Base-by-base conservation (phyloP, 2,797 vertebrate species). In the Craterocephalus amniculus region DNA sequence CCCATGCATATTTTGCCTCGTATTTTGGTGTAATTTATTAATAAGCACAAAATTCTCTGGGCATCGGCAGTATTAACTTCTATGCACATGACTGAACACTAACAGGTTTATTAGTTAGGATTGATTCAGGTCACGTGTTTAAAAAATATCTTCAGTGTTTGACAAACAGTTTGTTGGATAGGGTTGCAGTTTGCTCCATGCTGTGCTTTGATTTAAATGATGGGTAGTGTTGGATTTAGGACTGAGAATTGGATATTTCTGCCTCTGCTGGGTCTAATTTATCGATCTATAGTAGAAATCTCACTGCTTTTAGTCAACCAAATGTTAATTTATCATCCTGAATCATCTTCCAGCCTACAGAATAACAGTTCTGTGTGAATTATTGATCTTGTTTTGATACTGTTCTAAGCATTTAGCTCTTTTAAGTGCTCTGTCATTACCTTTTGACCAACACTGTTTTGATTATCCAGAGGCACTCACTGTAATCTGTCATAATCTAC, bases 321-420 rank as follows among this genome's bases (percentile, higher is more conserved):
- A 66, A 31, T 5, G 38, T 26, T 24, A 20, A 43, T 6, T 56
- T 56, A 36, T 31, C 16, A 16, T 43, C 51, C 32, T 38, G 34
- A 64, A 52, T 64, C 16, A 64, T 54, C 24, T 40, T n/a, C n/a
- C 54, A 55, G 38, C 51, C 63, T 65, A 22, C 54, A 55, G 22
- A 55, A 65, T 65, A 20, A 40, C 35, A 10, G 24, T 49, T 49
- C 22, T 49, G 24, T 49, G 22, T 10, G 48, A 4, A 54, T 54
- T 6, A 27, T 54, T 26, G 11, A 14, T 26, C 29, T 13, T 54
- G 12, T 27, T 27, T 54, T 54, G 13, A 29, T 29, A 16, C 24
- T 14, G 49, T 52, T 12, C 49, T 52, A 27, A 52, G 16, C 40
- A 43, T 43, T 43, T 43, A 43, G 18, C 43, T n/a, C 43, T 9